These are phyloP conservation scores for Ladona fulva DNA, from an alignment of 1,140 invertebrate genomes.

Conservation along the genomic window DNA sequence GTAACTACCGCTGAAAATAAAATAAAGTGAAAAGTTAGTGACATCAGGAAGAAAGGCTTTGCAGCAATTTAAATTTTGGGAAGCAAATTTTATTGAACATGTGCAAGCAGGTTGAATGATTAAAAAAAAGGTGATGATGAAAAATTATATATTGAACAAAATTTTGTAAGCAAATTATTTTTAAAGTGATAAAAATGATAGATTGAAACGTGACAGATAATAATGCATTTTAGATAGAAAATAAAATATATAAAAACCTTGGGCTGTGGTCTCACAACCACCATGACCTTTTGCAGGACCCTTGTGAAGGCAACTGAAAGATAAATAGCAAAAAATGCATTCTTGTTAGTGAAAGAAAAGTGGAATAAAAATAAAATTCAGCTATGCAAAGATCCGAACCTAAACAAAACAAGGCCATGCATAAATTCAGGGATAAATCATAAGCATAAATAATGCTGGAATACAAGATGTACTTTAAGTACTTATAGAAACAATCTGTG, in stretches of 20 bases:
- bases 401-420: no score
- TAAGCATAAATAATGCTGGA: no score
- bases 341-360: neutral
- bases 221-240: neutral
- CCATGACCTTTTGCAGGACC: neutral
- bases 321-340: neutral
- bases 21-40: neutral
- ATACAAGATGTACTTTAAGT: no score
- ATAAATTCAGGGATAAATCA: no score
- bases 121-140: neutral
- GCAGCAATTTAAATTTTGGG: neutral
- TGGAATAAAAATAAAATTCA: neutral
- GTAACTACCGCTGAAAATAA: neutral
- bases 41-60: neutral
- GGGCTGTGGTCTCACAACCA: neutral
- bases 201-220: neutral
- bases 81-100: neutral
- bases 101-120: neutral
- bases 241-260: slow-evolving; percentile 2
- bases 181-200: neutral
- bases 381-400: no score
- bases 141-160: neutral
- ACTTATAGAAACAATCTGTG: no score
- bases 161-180: neutral
- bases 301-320: neutral